These are phyloP conservation scores for Anarrhichthys ocellatus DNA, from an alignment of 2,113 vertebrate species.

Conservation along the genomic window DNA sequence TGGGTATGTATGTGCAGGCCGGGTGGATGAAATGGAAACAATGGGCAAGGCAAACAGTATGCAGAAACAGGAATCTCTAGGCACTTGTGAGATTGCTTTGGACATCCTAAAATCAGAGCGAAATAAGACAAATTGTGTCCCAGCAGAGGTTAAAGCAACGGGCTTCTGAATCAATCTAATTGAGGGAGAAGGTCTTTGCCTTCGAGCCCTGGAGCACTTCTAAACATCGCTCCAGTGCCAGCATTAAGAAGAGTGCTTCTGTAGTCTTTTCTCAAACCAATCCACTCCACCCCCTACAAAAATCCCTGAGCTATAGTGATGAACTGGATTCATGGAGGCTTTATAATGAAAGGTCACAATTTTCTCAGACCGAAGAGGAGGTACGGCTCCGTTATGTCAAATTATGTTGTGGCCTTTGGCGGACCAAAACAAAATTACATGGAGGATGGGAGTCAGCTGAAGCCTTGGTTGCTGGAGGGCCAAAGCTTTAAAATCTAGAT, in stretches of 20 bases:
- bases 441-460: conserved; percentile 47
- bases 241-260: conserved; percentile 73
- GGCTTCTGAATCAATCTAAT: conserved; percentile 74
- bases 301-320: conserved; percentile 68
- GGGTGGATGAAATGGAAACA: conserved; percentile 8
- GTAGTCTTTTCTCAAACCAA: conserved; percentile 57
- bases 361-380: conserved; percentile 54
- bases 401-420: conserved; percentile 72
- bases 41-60: conserved; percentile 9
- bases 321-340: conserved; percentile 70
- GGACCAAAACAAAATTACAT: conserved; percentile 64
- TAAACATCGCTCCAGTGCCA: conserved; percentile 62
- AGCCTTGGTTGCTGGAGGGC: conserved; percentile 24
- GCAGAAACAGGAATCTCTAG: conserved; percentile 21
- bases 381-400: conserved; percentile 65
- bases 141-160: conserved; percentile 62
- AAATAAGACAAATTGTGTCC: conserved; percentile 70
- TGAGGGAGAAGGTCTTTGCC: conserved; percentile 69
- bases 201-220: conserved; percentile 60
- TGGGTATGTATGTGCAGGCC: conserved; percentile 1
- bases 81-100: conserved; percentile 54
- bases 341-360: conserved; percentile 77
- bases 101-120: conserved; percentile 54
- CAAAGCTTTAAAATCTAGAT: conserved; percentile 50
- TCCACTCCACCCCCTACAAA: conserved; percentile 51